These are phyloP conservation scores for Cephonodes hylas DNA, from an alignment of 2,888 invertebrate species.

Conservation along the genomic window DNA sequence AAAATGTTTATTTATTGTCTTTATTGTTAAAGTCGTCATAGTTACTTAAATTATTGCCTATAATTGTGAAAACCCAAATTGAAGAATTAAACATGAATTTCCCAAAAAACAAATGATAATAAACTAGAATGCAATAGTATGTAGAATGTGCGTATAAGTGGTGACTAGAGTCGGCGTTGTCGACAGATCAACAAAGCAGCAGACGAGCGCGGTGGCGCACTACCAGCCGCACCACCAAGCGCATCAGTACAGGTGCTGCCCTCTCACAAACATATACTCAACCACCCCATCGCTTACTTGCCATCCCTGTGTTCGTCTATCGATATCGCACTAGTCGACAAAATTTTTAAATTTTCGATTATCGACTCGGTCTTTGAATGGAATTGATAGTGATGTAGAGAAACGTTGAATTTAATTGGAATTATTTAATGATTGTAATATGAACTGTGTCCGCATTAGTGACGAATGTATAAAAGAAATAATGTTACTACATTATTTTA, in stretches of 20 bases:
- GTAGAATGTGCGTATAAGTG: neutral
- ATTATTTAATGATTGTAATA: too few relatives aligned
- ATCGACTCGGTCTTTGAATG: neutral
- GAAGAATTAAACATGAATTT: too few relatives aligned
- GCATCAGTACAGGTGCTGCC: slow-evolving; percentile 78
- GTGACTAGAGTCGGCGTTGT: slow-evolving; percentile 29
- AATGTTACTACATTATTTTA: too few relatives aligned
- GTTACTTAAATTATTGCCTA: too few relatives aligned
- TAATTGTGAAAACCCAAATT: too few relatives aligned
- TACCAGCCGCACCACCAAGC: slow-evolving; percentile 74
- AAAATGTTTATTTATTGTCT: too few relatives aligned
- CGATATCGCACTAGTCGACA: neutral
- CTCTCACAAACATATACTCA: slow-evolving; percentile 10
- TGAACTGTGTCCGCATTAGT: too few relatives aligned
- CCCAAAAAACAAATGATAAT: too few relatives aligned
- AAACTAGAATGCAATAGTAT: too few relatives aligned
- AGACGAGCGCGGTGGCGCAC: slow-evolving; percentile 67
- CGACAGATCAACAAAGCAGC: slow-evolving; percentile 75
- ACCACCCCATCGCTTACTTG: neutral
- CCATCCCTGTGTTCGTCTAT: neutral
- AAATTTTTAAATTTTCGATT: neutral
- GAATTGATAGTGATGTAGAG: too few relatives aligned
- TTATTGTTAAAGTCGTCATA: too few relatives aligned
- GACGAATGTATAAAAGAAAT: too few relatives aligned
- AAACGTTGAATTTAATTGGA: neutral